These are phyloP conservation scores for Upupa epops DNA, from an alignment of 2,113 vertebrate genomes.

Conservation along the genomic window DNA sequence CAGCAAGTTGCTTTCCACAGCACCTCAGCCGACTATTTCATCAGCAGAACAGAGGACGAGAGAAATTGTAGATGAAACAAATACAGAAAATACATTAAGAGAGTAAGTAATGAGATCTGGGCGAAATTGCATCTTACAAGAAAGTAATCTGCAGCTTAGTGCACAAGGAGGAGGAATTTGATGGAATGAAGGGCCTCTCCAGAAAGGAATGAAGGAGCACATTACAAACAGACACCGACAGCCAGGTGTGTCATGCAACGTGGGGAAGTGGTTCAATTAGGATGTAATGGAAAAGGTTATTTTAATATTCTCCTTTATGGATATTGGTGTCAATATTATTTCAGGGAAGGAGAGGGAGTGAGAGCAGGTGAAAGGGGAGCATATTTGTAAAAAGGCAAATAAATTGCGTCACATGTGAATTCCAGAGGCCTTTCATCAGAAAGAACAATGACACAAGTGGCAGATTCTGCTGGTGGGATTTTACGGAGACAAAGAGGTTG, in stretches of 20 bases:
- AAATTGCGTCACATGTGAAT: background rate
- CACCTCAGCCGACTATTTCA: background rate
- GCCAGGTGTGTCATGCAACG: background rate
- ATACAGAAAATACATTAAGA: constrained; percentile 71
- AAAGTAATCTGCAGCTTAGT: constrained; percentile 75
- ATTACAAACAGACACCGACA: constrained; percentile 56
- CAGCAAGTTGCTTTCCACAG: background rate
- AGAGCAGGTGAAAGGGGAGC: background rate
- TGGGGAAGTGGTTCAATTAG: constrained; percentile 62
- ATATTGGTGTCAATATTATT: constrained; percentile 56
- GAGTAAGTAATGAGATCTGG: constrained; percentile 78
- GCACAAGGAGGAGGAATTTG: constrained; percentile 58
- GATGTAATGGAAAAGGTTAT: constrained; percentile 48
- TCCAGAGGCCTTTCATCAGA: background rate
- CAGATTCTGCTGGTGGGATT: background rate
- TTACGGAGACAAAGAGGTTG: accelerated
- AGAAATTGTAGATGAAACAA: constrained; percentile 66
- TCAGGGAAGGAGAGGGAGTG: background rate
- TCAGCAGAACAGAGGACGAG: constrained; percentile 44
- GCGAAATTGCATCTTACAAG: constrained; percentile 74
- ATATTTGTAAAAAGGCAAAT: background rate
- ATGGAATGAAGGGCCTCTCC: constrained; percentile 38
- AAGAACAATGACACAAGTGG: background rate
- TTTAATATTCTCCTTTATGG: constrained; percentile 56
- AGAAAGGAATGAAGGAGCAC: constrained; percentile 54